Conservation (phyloP, 2,888 invertebrate genomes). For the Actias luna region DNA sequence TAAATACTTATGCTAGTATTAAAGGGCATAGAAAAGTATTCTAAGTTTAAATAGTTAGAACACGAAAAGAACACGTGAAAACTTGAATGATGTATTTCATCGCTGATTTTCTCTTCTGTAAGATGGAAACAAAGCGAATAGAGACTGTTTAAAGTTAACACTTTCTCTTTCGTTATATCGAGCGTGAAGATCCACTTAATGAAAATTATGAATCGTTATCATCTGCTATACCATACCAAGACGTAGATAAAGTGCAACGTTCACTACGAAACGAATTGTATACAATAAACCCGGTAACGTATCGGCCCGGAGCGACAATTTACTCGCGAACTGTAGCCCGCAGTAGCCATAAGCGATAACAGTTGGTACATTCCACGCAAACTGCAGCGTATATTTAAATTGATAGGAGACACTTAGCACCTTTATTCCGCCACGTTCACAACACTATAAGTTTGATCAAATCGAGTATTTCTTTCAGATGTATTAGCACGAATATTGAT, state of each 20-base stretch:
- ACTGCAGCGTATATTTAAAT: not conserved
- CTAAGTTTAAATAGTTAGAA: no score
- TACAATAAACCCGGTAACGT: constrained; percentile 13
- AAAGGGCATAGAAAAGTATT: no score
- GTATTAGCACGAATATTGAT: no score
- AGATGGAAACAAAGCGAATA: not conserved
- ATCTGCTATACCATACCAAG: not conserved
- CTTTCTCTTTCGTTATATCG: not conserved
- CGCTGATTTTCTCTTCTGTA: not conserved
- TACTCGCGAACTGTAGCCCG: constrained; percentile 14
- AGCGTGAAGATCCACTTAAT: not conserved
- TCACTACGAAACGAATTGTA: not conserved
- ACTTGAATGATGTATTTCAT: not conserved
- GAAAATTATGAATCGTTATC: not conserved
- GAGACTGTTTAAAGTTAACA: not conserved
- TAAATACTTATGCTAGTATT: no score
- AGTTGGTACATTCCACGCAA: not conserved
- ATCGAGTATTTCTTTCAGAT: no score
- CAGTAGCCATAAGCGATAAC: not conserved
- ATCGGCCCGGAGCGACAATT: constrained; percentile 20
- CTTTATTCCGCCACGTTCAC: no score
- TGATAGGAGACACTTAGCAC: no score
- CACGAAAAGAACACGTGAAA: no score
- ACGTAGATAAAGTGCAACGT: not conserved
- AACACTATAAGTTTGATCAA: no score